Conservation (phyloP, 1,140 invertebrate genomes). For the Samia ricini region DNA sequence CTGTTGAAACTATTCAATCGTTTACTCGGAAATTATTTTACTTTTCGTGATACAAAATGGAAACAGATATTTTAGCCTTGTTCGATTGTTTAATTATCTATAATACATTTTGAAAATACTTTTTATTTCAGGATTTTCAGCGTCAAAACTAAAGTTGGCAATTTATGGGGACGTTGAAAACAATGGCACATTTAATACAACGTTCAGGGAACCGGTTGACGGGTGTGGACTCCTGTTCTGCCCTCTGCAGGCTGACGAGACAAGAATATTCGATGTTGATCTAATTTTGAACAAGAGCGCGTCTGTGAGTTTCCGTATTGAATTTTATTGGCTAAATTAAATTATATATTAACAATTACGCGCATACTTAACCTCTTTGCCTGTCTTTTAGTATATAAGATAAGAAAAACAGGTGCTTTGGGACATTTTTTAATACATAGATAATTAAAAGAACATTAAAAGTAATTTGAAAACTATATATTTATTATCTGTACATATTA, state of each 20-base stretch:
- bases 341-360: too few relatives aligned
- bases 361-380: too few relatives aligned
- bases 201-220: slow-evolving; percentile 17
- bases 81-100: not conserved
- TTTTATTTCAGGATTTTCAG: slow-evolving; percentile 30
- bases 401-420: too few relatives aligned
- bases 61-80: not conserved
- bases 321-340: too few relatives aligned
- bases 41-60: not conserved
- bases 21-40: not conserved
- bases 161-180: slow-evolving; percentile 30
- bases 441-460: too few relatives aligned
- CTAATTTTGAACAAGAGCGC: slow-evolving; percentile 27
- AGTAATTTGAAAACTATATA: too few relatives aligned
- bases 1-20: too few relatives aligned
- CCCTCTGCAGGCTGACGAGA: slow-evolving; percentile 22
- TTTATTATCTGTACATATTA: too few relatives aligned
- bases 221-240: slow-evolving; percentile 25
- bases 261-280: slow-evolving; percentile 27
- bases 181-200: slow-evolving; percentile 17
- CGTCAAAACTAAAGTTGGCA: slow-evolving; percentile 22
- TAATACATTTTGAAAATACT: not conserved
- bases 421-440: too few relatives aligned
- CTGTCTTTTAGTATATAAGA: too few relatives aligned
- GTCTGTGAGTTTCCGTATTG: slow-evolving; percentile 22